These are phyloP conservation scores for Mesorhabditis spiculigera DNA, from an alignment of 2,888 invertebrate genomes.

Conservation along the genomic window DNA sequence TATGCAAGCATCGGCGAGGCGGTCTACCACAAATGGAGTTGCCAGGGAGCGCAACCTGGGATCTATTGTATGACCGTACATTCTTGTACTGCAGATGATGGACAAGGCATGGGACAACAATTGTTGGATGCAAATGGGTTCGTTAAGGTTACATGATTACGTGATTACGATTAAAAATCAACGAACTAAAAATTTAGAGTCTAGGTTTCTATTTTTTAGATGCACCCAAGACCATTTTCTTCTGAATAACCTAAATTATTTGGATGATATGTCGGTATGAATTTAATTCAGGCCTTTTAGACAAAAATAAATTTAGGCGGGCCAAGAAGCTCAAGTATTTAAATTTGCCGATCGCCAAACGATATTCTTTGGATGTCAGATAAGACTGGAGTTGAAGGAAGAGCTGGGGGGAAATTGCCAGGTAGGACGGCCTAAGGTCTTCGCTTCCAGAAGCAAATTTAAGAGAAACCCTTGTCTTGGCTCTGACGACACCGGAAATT, in stretches of 20 bases:
- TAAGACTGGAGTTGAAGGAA: conserved; percentile 41
- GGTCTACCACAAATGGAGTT: conserved; percentile 47
- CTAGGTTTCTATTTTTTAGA: too few relatives aligned
- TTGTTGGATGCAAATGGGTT: conserved; percentile 50
- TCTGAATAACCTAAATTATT: conserved; percentile 39
- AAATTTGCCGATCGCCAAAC: conserved; percentile 54
- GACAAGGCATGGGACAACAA: conserved; percentile 48
- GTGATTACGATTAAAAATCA: too few relatives aligned
- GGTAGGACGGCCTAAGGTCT: conserved; percentile 14
- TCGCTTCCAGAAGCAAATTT: not conserved
- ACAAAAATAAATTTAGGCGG: conserved; percentile 21
- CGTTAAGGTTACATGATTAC: too few relatives aligned
- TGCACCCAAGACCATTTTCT: conserved; percentile 47
- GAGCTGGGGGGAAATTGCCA: conserved; percentile 18
- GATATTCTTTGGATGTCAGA: conserved; percentile 51
- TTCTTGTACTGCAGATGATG: conserved; percentile 51
- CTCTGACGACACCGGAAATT: not conserved
- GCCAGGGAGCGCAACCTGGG: conserved; percentile 19
- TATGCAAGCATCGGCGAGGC: conserved; percentile 48
- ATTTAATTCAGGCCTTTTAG: not conserved
- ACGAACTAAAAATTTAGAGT: too few relatives aligned
- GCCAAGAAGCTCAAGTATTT: conserved; percentile 43
- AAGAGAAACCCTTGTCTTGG: not conserved
- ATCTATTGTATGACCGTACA: conserved; percentile 53
- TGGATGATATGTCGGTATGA: conserved; percentile 20